Evolutionary conservation across 1,140 invertebrate genomes (phyloP).

Genomic region (Drosophila teissieri): DNA sequence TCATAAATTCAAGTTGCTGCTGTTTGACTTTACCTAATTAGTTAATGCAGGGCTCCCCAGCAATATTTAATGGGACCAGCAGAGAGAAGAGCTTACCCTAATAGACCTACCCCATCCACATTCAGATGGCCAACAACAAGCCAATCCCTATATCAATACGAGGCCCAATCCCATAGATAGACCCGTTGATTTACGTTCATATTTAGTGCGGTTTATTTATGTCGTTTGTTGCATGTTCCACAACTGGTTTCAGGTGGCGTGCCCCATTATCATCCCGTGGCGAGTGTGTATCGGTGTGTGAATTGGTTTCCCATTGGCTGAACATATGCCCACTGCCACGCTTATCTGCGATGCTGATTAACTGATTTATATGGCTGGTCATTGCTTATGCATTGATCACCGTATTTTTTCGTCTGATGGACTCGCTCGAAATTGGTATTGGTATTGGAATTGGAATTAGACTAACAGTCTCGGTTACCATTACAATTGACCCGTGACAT

Average conservation of each 20-base stretch:
- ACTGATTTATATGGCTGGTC: constrained; percentile 75
- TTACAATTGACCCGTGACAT: constrained; percentile 63
- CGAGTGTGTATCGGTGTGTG: constrained; percentile 28
- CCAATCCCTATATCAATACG: background rate
- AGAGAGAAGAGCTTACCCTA: constrained; percentile 15
- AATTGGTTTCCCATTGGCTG: constrained; percentile 50
- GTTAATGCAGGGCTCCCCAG: constrained; percentile 53
- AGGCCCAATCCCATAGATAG: constrained; percentile 4
- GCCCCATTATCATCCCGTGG: constrained; percentile 39
- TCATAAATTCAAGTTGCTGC: constrained; percentile 11
- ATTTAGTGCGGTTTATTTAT: constrained; percentile 64
- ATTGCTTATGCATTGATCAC: constrained; percentile 82
- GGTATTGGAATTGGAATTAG: constrained; percentile 25
- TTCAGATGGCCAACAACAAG: background rate
- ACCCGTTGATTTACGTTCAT: constrained; percentile 76
- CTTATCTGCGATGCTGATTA: constrained; percentile 79
- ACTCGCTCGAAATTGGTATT: constrained; percentile 17
- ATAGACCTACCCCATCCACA: constrained; percentile 3
- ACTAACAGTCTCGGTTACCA: constrained; percentile 21
- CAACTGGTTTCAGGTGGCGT: constrained; percentile 56
- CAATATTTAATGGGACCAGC: constrained; percentile 29
- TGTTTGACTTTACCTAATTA: constrained; percentile 50
- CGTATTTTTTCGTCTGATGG: constrained; percentile 29
- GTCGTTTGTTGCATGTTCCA: constrained; percentile 58
- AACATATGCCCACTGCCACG: constrained; percentile 37